These are phyloP conservation scores for Cataglyphis cursor DNA, from an alignment of 2,888 invertebrate genomes.

Conservation along the genomic window DNA sequence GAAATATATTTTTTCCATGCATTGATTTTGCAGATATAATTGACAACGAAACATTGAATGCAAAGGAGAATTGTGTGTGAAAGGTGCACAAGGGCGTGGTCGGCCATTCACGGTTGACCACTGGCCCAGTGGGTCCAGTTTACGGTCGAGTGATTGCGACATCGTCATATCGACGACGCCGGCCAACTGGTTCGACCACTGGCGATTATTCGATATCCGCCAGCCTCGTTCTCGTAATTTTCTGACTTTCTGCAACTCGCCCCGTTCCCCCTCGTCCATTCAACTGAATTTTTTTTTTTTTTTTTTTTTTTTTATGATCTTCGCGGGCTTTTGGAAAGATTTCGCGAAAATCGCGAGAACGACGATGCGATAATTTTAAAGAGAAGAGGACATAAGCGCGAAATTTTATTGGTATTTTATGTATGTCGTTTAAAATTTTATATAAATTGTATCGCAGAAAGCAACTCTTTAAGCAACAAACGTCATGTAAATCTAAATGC, in stretches of 20 bases:
- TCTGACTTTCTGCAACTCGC: constrained; percentile 47
- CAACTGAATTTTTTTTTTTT: not conserved
- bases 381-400: not conserved
- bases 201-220: constrained; percentile 63
- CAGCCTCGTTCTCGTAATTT: constrained; percentile 53
- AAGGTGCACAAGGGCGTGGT: constrained; percentile 77
- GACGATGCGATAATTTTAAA: not conserved
- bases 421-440: not conserved
- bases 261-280: not conserved
- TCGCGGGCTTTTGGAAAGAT: not conserved
- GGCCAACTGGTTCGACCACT: constrained; percentile 62
- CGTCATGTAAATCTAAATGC: not conserved
- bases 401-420: not conserved
- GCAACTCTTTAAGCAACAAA: not conserved
- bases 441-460: not conserved
- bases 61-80: constrained; percentile 77
- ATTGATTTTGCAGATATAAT: constrained; percentile 16
- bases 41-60: constrained; percentile 34
- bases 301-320: not conserved
- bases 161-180: constrained; percentile 64
- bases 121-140: constrained; percentile 75
- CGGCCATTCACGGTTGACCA: constrained; percentile 77
- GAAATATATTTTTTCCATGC: not conserved
- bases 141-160: constrained; percentile 73
- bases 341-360: not conserved